phyloP scores from a whole-genome alignment of 1,140 invertebrate genomes.

The Akabosia matsudoensis region DNA sequence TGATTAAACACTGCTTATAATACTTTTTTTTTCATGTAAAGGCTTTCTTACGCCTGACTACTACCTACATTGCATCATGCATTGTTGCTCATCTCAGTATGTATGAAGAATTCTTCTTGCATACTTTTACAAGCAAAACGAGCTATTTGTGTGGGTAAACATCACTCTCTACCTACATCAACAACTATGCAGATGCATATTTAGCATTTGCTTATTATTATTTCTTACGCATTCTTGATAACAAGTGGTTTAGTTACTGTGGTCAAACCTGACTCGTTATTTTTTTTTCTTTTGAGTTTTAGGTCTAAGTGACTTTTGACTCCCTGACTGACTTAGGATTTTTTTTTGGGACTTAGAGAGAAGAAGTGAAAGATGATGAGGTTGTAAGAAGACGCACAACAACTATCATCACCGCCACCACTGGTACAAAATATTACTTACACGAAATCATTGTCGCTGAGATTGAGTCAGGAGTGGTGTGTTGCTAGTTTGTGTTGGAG shows the following conservation, averaged over 20 bases:
- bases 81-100: neutral
- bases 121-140: neutral
- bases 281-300: conserved; percentile 15
- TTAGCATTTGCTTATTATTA: neutral
- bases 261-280: conserved; percentile 18
- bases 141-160: neutral
- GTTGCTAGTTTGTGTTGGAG: neutral
- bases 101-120: neutral
- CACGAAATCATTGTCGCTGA: neutral
- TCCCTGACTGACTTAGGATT: conserved; percentile 16
- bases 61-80: too few relatives aligned
- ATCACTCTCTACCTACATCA: neutral
- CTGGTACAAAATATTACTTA: too few relatives aligned
- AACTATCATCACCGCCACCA: neutral
- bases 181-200: neutral
- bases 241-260: conserved; percentile 22
- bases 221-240: conserved; percentile 15
- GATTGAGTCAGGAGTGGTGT: neutral
- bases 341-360: conserved; percentile 3
- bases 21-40: neutral
- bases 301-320: conserved; percentile 18
- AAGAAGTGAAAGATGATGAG: neutral
- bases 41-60: too few relatives aligned
- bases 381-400: neutral
- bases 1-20: too few relatives aligned